Percentiles rank a stretch among this genome's conserved stretches.
phyloP scores from a whole-genome alignment of 2,797 vertebrate species.

The Xiphophorus birchmanni region DNA sequence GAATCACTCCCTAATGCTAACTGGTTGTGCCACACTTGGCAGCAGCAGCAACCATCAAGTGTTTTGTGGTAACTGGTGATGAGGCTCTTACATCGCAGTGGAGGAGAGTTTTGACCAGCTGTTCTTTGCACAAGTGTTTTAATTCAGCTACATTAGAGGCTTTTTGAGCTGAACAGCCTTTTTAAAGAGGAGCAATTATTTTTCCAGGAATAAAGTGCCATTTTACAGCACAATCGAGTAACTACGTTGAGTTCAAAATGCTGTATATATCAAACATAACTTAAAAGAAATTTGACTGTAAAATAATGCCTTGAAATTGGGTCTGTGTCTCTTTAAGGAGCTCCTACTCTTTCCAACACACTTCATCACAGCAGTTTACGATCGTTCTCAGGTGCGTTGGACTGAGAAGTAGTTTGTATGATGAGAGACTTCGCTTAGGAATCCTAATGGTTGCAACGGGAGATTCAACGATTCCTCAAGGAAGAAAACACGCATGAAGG shows the following conservation, averaged over 20 bases:
- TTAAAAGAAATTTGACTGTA: neutral
- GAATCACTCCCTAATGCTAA: neutral
- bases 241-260: neutral
- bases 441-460: too few relatives aligned
- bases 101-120: neutral
- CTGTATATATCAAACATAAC: neutral
- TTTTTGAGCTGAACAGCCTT: conserved; percentile 1
- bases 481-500: neutral
- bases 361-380: too few relatives aligned
- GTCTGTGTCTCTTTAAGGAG: too few relatives aligned
- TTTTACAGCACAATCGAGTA: neutral
- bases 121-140: neutral
- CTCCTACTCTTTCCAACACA: too few relatives aligned
- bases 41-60: neutral
- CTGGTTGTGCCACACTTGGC: neutral
- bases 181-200: neutral
- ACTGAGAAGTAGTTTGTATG: too few relatives aligned
- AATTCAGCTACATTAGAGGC: neutral
- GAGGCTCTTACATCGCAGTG: neutral
- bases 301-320: neutral
- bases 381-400: too few relatives aligned
- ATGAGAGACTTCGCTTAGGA: too few relatives aligned
- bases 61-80: neutral
- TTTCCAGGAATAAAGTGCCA: neutral
- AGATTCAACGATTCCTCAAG: too few relatives aligned